Evolutionary conservation across 2,113 vertebrate genomes (phyloP).

Genomic region (Saimiri boliviensis): DNA sequence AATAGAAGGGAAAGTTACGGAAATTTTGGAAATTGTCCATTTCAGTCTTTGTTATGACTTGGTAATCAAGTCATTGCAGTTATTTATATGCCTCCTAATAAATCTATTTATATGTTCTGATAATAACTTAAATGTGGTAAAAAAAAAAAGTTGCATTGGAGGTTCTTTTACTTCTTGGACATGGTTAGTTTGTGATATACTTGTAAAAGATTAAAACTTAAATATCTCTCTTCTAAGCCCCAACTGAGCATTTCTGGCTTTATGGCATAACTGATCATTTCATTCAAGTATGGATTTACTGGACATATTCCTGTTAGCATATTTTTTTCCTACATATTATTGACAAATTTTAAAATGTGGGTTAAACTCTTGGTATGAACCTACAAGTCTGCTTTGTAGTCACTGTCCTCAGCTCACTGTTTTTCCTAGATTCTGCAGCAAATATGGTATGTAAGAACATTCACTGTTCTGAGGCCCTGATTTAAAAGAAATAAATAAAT

Average conservation of each 20-base stretch:
- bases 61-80: background rate
- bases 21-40: slow-evolving; percentile 3
- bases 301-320: slow-evolving; percentile 9
- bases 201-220: slow-evolving; percentile 25
- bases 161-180: background rate
- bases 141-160: background rate
- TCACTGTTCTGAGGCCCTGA: slow-evolving; percentile 50
- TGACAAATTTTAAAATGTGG: slow-evolving; percentile 4
- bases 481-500: slow-evolving; percentile 40
- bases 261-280: slow-evolving; percentile 25
- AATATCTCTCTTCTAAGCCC: background rate
- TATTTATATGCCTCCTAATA: slow-evolving; percentile 2
- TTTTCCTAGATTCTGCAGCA: slow-evolving; percentile 55
- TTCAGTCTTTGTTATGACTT: slow-evolving; percentile 38
- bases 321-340: background rate
- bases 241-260: slow-evolving; percentile 18
- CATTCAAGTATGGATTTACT: background rate
- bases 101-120: background rate
- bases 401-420: slow-evolving; percentile 56
- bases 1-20: background rate
- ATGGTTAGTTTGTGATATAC: background rate
- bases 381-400: slow-evolving; percentile 64
- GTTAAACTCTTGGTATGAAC: slow-evolving; percentile 18
- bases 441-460: slow-evolving; percentile 52
- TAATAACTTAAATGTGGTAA: background rate